phyloP scores from a whole-genome alignment of 1,140 invertebrate species.

The Magallana gigas region DNA sequence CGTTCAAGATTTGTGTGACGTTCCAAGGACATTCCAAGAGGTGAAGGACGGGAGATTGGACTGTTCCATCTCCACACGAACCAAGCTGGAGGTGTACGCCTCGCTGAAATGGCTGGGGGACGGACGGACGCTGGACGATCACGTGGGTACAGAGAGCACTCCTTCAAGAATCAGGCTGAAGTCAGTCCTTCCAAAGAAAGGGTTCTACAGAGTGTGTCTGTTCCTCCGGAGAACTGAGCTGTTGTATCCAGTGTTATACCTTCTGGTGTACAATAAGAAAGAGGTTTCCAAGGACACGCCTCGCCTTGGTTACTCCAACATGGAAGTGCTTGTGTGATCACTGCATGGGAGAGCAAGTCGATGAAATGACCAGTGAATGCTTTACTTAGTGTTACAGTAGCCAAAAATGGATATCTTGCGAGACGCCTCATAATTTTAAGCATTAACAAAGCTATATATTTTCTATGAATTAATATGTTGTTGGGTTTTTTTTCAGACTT shows the following conservation, averaged over 20 bases:
- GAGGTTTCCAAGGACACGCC: neutral
- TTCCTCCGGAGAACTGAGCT: neutral
- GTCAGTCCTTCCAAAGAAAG: conserved; percentile 10
- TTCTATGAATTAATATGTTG: too few relatives aligned
- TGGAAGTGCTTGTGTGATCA: neutral
- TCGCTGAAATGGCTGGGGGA: neutral
- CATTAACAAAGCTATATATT: too few relatives aligned
- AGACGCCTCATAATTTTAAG: too few relatives aligned
- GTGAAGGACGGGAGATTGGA: conserved; percentile 14
- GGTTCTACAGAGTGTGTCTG: neutral
- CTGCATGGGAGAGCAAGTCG: neutral
- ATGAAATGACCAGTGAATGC: neutral
- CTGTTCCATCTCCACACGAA: neutral
- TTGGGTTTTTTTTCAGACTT: too few relatives aligned
- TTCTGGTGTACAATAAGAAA: neutral
- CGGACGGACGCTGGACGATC: neutral
- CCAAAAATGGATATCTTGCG: too few relatives aligned
- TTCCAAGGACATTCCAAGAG: neutral
- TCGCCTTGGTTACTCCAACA: neutral
- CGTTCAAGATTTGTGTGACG: neutral
- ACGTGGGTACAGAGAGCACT: neutral
- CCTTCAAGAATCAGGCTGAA: neutral
- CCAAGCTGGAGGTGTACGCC: neutral
- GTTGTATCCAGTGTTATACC: neutral
- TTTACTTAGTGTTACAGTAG: neutral